Base-by-base conservation (phyloP, 2,113 vertebrate genomes). In the Aldabrachelys gigantea region DNA sequence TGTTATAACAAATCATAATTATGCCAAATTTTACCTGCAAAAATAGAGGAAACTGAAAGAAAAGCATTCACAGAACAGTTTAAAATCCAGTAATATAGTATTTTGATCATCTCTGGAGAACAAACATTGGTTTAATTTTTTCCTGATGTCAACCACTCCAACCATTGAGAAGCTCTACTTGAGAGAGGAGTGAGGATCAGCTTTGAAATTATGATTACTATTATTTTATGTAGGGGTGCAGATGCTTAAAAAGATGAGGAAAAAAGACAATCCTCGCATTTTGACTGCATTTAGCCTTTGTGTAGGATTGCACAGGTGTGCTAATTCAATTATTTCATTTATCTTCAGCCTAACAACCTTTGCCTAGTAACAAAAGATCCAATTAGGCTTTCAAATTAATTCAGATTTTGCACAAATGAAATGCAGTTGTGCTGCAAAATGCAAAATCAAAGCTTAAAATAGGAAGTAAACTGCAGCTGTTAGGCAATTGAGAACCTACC, bases 271-370 rank as follows among this genome's bases (percentile, higher is more conserved):
- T 47, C 44, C 2, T 47, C 87, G 3, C 0, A 35, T 41, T 95
- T 83, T 80, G 29, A 80, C 6, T 84, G 29, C 35, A 14, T 7
- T 62, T 69, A 85, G 10, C 8, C 13, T 85, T 0, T n/a, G 3
- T 1, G 82, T 80, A 91, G 87, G 11, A 14, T 86, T 89, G 10
- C 54, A 82, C 7, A 53, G 69, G 21, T 88, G 4, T 80, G 80
- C 69, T 44, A 80, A 78, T 72, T 90, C 31, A 52, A 22, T 69
- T 86, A 4, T 92, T 94, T 80, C 14, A 56, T 94, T 92, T 85
- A 35, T 89, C 11, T 94, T 62, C 12, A n/a, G 3, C 47, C 3
- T 50, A 79, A 14, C 10, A 89, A 29, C 6, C 7, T n/a, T 87
- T 54, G 13, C 4, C 89, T 89, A 4, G 5, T 80, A 69, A 82